Evolutionary conservation across 2,797 vertebrate genomes (phyloP), one percentile per base, ranked within the genome.

Genomic region (Myotis planiceps): DNA sequence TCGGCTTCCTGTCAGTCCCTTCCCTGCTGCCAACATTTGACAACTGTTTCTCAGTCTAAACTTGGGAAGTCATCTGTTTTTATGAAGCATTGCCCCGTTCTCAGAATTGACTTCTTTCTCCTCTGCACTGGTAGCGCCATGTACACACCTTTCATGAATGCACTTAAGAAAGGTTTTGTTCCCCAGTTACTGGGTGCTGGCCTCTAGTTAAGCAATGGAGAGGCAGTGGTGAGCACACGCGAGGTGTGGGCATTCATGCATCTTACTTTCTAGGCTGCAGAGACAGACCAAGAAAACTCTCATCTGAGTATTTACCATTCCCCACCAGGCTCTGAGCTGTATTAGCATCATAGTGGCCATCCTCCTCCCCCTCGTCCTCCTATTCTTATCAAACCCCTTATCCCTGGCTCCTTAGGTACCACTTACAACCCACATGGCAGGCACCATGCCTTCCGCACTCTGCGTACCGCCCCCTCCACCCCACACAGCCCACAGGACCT

Each of bases 21-120:
- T 63, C 81, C 81, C 91, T 68, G 25, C 19, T 76, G 76, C 80
- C 88, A 69, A 23, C 88, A 74, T 14, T 1, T n/a, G 76, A 82
- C 74, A 49, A 16, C 15, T 51, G 13, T 74, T 66, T 87, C 53
- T 83, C 9, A 9, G 81, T 27, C 58, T 51, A 39, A 75, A 37
- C 68, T 79, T 92, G 32, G 45, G 71, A 88, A 39, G 58, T 90
- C 39, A 53, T 34, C 78, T 83, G 42, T 72, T 95, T 84, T 74
- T 55, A 27, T 49, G 79, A 92, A 82, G 51, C 18, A 9, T 81
- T 39, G 86, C 32, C 39, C 55, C 39, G 49, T 75, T 91, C 85
- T 90, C 63, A 78, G 58, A 68, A 78, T 90, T 88, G 65, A 58
- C 51, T 58, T 69, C 27, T 86, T 84, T 68, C 72, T 58, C 81